These are phyloP conservation scores for Blastomussa wellsi DNA, from an alignment of 92 coral and sea anemone species.

Conservation along the genomic window DNA sequence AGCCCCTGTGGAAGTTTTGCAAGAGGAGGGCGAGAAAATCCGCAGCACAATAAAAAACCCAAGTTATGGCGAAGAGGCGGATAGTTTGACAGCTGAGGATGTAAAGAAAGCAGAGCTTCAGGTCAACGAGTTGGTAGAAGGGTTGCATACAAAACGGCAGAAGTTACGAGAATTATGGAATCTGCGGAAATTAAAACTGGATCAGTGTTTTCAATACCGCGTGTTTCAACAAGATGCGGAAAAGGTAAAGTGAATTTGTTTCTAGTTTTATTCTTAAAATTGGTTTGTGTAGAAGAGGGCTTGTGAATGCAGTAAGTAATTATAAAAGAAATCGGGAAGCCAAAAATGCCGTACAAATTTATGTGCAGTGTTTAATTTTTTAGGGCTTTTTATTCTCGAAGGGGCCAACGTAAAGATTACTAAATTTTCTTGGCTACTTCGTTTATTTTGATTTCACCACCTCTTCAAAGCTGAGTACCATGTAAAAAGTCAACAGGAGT, in stretches of 20 bases:
- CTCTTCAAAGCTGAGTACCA: neutral
- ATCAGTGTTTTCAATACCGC: conserved; percentile 90
- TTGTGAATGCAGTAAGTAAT: neutral
- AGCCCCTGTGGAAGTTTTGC: conserved; percentile 94
- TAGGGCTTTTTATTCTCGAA: neutral
- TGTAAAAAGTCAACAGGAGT: neutral
- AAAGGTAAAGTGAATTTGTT: conserved; percentile 60
- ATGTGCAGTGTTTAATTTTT: neutral
- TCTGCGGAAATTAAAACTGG: conserved; percentile 84
- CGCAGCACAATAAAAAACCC: conserved; percentile 72
- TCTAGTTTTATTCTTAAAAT: neutral
- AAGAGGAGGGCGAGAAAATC: conserved; percentile 90
- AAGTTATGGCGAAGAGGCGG: conserved; percentile 66
- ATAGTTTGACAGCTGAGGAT: conserved; percentile 77
- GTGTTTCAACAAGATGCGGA: conserved; percentile 94
- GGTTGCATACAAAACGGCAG: conserved; percentile 85
- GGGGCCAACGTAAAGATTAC: neutral
- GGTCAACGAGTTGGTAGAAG: conserved; percentile 79
- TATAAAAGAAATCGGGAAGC: neutral
- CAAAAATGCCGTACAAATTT: neutral
- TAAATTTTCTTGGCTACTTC: neutral
- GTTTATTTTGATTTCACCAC: neutral
- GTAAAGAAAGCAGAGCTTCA: conserved; percentile 78
- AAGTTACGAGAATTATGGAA: conserved; percentile 95
- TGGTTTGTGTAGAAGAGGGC: neutral